phyloP scores from a whole-genome alignment of 2,888 invertebrate species.

The Dasypogon diadema region DNA sequence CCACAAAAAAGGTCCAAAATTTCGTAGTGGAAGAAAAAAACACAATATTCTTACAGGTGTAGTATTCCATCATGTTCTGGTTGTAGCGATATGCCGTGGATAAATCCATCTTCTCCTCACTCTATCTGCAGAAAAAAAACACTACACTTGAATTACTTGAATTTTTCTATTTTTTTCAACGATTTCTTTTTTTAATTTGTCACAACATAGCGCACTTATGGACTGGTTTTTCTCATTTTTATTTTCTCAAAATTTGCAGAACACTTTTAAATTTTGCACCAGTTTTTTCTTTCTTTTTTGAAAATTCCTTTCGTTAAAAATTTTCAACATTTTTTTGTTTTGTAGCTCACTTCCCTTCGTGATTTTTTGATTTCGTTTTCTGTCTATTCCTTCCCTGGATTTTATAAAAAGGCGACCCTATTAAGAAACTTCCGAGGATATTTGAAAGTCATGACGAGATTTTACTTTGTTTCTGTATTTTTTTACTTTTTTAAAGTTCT shows the following conservation, averaged over 20 bases:
- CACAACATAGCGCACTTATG: not conserved
- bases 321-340: not conserved
- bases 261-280: not conserved
- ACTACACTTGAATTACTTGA: no score
- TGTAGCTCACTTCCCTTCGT: no score
- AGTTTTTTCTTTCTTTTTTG: not conserved
- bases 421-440: no score
- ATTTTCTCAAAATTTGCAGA: not conserved
- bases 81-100: constrained; percentile 96
- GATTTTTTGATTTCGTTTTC: no score
- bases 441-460: no score
- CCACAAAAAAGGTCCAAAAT: not conserved
- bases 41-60: constrained; percentile 83
- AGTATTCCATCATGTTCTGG: constrained; percentile 99
- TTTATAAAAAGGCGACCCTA: no score
- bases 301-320: not conserved
- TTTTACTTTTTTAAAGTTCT: no score
- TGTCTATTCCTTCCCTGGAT: no score
- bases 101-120: constrained; percentile 76
- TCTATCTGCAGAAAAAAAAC: no score
- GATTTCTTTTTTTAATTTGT: not conserved
- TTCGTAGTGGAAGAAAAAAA: not conserved
- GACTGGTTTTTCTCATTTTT: constrained; percentile 18
- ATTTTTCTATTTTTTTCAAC: constrained; percentile 2
- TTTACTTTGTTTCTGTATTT: no score